Evolutionary conservation across 1,140 invertebrate genomes (phyloP).

Genomic region (Antheraea mylitta): DNA sequence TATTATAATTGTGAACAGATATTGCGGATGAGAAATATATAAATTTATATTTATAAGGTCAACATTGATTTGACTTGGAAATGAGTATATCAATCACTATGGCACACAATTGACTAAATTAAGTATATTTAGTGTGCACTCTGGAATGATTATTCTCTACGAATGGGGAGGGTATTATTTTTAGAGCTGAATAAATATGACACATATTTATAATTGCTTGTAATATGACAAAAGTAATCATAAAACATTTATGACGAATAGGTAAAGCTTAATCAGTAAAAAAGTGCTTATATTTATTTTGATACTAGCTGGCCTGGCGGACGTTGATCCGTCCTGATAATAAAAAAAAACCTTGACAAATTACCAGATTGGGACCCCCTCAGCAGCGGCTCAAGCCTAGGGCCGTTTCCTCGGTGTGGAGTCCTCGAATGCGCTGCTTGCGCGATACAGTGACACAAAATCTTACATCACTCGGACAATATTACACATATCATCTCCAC

Average conservation of each 20-base stretch:
- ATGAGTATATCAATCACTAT: neutral
- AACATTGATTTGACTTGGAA: neutral
- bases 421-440: too few species aligned
- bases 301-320: too few species aligned
- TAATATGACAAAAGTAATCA: conserved; percentile 6
- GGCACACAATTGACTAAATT: neutral
- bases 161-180: neutral
- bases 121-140: neutral
- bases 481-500: too few species aligned
- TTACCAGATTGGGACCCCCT: too few species aligned
- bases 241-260: conserved; percentile 7
- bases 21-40: neutral
- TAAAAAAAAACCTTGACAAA: too few species aligned
- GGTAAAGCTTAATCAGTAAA: neutral
- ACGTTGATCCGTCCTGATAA: too few species aligned
- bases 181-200: conserved; percentile 12
- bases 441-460: too few species aligned
- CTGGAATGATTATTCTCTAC: neutral
- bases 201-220: conserved; percentile 9
- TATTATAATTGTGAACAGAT: neutral
- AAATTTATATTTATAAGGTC: neutral
- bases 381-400: too few species aligned
- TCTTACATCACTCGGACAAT: too few species aligned
- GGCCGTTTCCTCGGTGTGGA: too few species aligned
- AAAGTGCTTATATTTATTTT: too few species aligned